phyloP scores from a whole-genome alignment of 2,797 vertebrate genomes.

The Coendou prehensilis region DNA sequence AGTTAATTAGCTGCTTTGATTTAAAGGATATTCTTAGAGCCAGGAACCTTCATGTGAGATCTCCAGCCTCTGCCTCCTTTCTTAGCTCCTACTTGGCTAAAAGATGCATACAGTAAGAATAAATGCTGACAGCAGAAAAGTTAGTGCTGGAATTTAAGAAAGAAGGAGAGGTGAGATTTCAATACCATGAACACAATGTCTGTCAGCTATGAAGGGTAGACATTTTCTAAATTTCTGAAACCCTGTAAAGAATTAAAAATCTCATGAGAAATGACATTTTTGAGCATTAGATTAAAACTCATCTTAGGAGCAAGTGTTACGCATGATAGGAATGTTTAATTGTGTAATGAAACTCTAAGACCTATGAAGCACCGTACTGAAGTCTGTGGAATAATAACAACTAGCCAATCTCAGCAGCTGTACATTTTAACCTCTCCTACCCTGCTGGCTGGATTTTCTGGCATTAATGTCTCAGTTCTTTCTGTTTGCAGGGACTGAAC shows the following conservation, averaged over 20 bases:
- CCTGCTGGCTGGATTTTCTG: neutral
- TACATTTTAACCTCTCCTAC: neutral
- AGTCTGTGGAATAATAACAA: neutral
- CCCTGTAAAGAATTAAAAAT: conserved; percentile 38
- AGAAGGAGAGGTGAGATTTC: neutral
- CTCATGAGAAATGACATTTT: neutral
- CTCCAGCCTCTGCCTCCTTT: neutral
- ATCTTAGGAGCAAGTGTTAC: conserved; percentile 29
- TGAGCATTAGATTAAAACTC: conserved; percentile 52
- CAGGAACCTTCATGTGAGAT: neutral
- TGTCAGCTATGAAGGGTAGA: neutral
- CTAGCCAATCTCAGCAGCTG: neutral
- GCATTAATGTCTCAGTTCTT: neutral
- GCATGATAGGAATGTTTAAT: conserved; percentile 18
- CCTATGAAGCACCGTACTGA: neutral
- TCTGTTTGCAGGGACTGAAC: neutral
- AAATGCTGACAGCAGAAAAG: neutral
- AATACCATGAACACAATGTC: neutral
- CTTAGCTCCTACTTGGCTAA: neutral
- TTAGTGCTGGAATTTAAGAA: neutral
- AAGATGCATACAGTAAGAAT: neutral
- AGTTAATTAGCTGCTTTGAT: conserved; percentile 69
- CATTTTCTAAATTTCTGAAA: conserved; percentile 36
- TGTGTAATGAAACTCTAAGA: neutral
- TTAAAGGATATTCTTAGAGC: conserved; percentile 47